Base-by-base conservation (phyloP, 1,140 invertebrate species). In the Aphelinus certus region DNA sequence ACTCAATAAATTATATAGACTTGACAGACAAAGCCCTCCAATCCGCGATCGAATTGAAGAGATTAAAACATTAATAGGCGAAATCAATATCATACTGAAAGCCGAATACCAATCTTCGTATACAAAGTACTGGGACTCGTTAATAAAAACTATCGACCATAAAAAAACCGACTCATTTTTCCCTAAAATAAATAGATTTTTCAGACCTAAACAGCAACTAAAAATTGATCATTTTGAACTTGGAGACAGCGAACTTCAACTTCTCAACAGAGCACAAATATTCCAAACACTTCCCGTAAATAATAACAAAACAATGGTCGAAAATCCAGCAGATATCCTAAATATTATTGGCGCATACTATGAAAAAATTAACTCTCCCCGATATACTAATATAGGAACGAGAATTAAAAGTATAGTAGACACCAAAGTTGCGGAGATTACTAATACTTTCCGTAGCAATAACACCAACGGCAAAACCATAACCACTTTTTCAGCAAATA, bases 331-430 rank as follows among this genome's bases (percentile, higher is more conserved):
- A 2, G 51, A 57, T 6, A 64, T 71, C 9, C 48, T 64, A 46
- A 71, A 71, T n/a, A 45, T 64, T 10, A 45, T 71, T 2, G 70
- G 70, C 1, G 53, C 70, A 7, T 56, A 64, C 9, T 71, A 55
- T 26, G 70, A 71, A 47, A 46, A 10, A 2, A 56, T 64, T 47
- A 71, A 71, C 10, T 46, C 61, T 7, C 70, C 70, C 3, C 3
- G 42, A 55, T 64, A 46, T 57, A n/a, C 5, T 10, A 62, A 64
- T 7, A 46, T 6, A 10, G 43, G 26, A 5, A 63, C 42, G 26
- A 4, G 0, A 7, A 3, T 26, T 42, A 63, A 71, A 56, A 71
- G 5, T 2, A 5, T 10, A 56, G 70, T 55, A 3, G 69, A 63
- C 5, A 62, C 3, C 5, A 2, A 3, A 9, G 43, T 49, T 1